A percentile compares a stretch with the other conserved stretches of the same genome.
Conservation (phyloP, 2,113 vertebrate species). For the Trichomycterus rosablanca region DNA sequence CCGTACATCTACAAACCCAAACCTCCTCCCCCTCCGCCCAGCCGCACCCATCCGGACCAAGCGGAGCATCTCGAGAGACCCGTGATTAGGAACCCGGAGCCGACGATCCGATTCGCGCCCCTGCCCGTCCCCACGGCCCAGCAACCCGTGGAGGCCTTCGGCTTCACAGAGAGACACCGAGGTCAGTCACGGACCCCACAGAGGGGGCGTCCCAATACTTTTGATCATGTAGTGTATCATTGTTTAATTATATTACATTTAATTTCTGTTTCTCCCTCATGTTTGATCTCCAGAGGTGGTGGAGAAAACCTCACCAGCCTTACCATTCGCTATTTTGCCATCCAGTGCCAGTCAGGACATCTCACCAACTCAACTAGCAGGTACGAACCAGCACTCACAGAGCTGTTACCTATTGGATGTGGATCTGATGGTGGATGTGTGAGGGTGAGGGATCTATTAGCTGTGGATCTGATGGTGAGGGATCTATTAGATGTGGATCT, state of each 20-base stretch:
- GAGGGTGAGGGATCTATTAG: no score
- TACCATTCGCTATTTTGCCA: slow-evolving; percentile 83
- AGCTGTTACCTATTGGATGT: not conserved
- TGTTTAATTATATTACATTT: slow-evolving; percentile 3
- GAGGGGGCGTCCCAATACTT: not conserved
- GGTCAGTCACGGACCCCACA: not conserved
- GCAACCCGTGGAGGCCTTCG: slow-evolving; percentile 85
- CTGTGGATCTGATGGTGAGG: no score
- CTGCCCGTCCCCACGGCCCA: slow-evolving; percentile 83
- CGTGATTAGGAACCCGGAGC: slow-evolving; percentile 77
- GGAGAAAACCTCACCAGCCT: slow-evolving; percentile 85
- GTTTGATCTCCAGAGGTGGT: slow-evolving; percentile 79
- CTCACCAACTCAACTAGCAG: slow-evolving; percentile 58
- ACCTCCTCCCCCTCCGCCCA: slow-evolving; percentile 57
- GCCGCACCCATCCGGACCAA: slow-evolving; percentile 27
- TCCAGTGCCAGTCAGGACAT: slow-evolving; percentile 90
- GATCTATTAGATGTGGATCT: no score
- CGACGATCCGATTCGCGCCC: slow-evolving; percentile 65
- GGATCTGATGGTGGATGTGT: no score
- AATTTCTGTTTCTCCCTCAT: no score
- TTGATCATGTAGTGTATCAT: not conserved
- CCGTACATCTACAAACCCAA: slow-evolving; percentile 75
- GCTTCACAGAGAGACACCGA: slow-evolving; percentile 73
- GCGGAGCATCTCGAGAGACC: slow-evolving; percentile 53
- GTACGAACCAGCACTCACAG: not conserved